These are phyloP conservation scores for Drosophila ananassae DNA, from an alignment of 1,140 invertebrate genomes.

Conservation along the genomic window DNA sequence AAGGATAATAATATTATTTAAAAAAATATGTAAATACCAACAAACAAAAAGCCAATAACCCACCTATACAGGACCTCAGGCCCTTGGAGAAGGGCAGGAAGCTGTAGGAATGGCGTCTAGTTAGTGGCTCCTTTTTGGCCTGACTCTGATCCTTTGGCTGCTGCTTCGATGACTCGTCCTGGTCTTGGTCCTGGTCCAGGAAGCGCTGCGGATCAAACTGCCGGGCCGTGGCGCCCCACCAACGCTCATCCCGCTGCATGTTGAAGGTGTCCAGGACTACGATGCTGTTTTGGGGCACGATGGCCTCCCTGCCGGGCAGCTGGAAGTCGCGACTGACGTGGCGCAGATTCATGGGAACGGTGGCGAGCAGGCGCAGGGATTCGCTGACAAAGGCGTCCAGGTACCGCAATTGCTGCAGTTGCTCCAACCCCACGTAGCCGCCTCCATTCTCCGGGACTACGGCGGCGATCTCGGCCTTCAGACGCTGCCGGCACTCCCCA, in stretches of 20 bases:
- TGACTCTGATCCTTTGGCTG: background rate
- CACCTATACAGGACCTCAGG: slow-evolving; percentile 87
- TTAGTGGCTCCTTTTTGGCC: slow-evolving; percentile 3
- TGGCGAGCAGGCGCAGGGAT: slow-evolving; percentile 71
- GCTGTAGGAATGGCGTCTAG: slow-evolving; percentile 87
- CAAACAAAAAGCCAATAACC: background rate
- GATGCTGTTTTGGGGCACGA: slow-evolving; percentile 73
- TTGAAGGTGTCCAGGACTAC: slow-evolving; percentile 76
- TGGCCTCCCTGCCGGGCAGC: slow-evolving; percentile 42
- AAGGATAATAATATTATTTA: background rate
- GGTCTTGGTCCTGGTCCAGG: slow-evolving; percentile 69
- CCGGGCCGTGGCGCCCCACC: slow-evolving; percentile 87
- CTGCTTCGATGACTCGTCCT: background rate
- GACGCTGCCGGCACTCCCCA: slow-evolving; percentile 62
- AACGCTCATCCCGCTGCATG: slow-evolving; percentile 71
- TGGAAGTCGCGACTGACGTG: slow-evolving; percentile 72
- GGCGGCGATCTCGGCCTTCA: slow-evolving; percentile 63
- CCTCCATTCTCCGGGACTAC: slow-evolving; percentile 47
- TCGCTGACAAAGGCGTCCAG: slow-evolving; percentile 76
- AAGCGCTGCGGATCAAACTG: slow-evolving; percentile 92
- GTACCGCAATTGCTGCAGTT: slow-evolving; percentile 71
- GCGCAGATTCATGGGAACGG: slow-evolving; percentile 78
- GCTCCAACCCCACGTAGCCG: slow-evolving; percentile 60
- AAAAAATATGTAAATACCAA: background rate
- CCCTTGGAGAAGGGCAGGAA: slow-evolving; percentile 91